Percentiles rank a stretch among this genome's conserved stretches.
Conservation (phyloP, 1,140 invertebrate genomes). For the Centruroides sculpturatus region DNA sequence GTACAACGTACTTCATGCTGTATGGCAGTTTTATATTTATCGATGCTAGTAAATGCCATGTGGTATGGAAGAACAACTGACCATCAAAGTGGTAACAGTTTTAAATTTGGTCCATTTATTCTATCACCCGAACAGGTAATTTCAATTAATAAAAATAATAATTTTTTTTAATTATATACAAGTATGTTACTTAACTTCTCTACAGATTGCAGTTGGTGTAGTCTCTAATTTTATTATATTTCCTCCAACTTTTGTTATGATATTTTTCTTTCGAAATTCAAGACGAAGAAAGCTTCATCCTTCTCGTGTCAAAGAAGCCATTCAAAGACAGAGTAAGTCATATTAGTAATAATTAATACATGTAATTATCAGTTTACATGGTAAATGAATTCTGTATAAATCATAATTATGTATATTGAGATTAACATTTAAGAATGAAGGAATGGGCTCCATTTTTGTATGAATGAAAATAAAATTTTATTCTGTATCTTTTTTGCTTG, state of each 20-base stretch:
- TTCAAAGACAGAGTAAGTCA: constrained; percentile 17
- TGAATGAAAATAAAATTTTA: no score
- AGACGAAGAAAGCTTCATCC: constrained; percentile 26
- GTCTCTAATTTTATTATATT: constrained; percentile 33
- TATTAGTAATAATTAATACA: no score
- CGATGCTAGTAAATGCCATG: constrained; percentile 39
- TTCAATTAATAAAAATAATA: constrained; percentile 33
- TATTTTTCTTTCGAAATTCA: constrained; percentile 32
- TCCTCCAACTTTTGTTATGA: constrained; percentile 36
- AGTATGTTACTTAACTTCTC: not conserved
- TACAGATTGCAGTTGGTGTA: constrained; percentile 27
- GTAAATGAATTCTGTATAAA: no score
- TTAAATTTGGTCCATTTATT: constrained; percentile 32
- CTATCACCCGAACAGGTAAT: constrained; percentile 15
- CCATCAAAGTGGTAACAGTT: constrained; percentile 14
- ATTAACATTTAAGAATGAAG: no score
- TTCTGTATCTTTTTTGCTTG: no score
- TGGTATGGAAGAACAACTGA: constrained; percentile 29
- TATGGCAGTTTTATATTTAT: constrained; percentile 33
- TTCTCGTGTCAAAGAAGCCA: constrained; percentile 26
- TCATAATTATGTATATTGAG: no score
- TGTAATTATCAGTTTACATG: no score
- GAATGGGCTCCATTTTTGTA: no score
- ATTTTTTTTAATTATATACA: constrained; percentile 23
- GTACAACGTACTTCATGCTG: constrained; percentile 35